These are phyloP conservation scores for Himalopsyche japonica DNA, from an alignment of 2,888 invertebrate genomes.

Conservation along the genomic window DNA sequence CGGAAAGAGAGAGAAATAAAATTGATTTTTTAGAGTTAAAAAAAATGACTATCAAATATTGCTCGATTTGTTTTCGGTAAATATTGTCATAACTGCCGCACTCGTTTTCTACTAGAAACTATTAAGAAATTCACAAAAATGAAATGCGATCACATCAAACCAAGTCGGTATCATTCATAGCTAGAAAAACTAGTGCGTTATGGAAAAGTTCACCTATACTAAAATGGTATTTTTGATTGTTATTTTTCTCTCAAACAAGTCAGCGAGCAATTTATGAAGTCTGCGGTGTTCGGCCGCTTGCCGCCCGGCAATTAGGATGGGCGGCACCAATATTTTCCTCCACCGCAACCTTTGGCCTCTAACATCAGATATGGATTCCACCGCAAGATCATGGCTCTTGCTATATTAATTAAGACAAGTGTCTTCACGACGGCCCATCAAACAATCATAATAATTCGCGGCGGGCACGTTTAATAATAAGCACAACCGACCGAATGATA, in stretches of 20 bases:
- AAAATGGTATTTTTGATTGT: too few species aligned
- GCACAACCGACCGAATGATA: background rate
- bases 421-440: background rate
- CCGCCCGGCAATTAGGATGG: slow-evolving; percentile 57
- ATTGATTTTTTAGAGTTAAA: too few species aligned
- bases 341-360: slow-evolving; percentile 54
- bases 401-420: slow-evolving; percentile 30
- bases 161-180: too few species aligned
- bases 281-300: background rate
- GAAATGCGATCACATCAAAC: too few species aligned
- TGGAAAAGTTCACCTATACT: too few species aligned
- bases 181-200: too few species aligned
- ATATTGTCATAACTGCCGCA: too few species aligned
- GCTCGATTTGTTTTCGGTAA: too few species aligned
- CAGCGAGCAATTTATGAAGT: slow-evolving; percentile 42
- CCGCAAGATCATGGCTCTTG: slow-evolving; percentile 9
- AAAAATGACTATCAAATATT: too few species aligned
- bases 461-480: background rate
- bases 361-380: background rate
- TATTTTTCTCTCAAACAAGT: background rate
- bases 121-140: too few species aligned
- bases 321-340: slow-evolving; percentile 51
- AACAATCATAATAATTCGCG: background rate
- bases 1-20: too few species aligned
- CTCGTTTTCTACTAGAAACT: too few species aligned